These are phyloP conservation scores for Pelobates fuscus DNA, from an alignment of 2,113 vertebrate species.

Conservation along the genomic window DNA sequence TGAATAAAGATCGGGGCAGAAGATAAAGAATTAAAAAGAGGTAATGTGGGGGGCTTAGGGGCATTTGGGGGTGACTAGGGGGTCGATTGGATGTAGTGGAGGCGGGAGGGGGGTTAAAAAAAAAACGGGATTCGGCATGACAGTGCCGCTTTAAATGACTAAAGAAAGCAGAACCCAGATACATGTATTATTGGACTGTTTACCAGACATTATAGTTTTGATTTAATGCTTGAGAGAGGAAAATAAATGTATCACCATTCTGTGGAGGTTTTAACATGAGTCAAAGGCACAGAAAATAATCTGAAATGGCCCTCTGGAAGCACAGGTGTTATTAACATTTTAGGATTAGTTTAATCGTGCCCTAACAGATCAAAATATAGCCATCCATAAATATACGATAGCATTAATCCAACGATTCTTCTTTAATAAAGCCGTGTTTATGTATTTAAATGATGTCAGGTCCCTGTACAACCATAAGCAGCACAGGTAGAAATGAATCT, in stretches of 20 bases:
- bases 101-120: no score
- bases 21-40: no score
- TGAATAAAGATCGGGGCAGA: no score
- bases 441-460: background rate
- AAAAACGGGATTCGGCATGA: no score
- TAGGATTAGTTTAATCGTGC: slow-evolving; percentile 26
- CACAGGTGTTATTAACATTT: slow-evolving; percentile 1
- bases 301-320: slow-evolving; percentile 2
- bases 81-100: no score
- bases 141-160: no score
- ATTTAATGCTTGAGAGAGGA: slow-evolving; percentile 4
- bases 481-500: background rate
- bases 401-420: slow-evolving; percentile 13
- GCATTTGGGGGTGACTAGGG: no score
- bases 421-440: background rate
- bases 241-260: slow-evolving; percentile 5
- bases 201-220: slow-evolving; percentile 8
- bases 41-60: no score
- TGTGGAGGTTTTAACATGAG: background rate
- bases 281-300: slow-evolving; percentile 18
- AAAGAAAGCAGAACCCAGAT: no score
- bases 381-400: slow-evolving; percentile 10
- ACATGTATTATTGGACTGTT: no score
- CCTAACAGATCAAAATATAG: slow-evolving; percentile 5
- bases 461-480: background rate